Evolutionary conservation across 2,113 vertebrate species (phyloP).

Genomic region (Nasalis larvatus): DNA sequence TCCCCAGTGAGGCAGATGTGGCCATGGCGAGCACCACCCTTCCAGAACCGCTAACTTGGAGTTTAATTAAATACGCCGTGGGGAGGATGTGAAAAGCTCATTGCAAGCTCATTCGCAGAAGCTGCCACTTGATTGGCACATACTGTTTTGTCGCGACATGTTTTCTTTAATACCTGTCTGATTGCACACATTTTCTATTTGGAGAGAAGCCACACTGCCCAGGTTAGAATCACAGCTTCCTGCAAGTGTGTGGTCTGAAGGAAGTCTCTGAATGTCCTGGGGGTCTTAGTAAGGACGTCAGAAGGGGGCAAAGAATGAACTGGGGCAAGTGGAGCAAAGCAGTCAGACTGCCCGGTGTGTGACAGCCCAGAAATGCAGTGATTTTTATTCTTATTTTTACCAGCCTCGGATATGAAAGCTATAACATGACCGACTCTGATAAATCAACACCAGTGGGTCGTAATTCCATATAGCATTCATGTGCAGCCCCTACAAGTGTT

Average conservation of each 20-base stretch:
- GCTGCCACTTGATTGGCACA: not conserved
- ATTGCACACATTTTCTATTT: not conserved
- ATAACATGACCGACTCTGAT: not conserved
- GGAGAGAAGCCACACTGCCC: not conserved
- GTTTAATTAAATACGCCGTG: not conserved
- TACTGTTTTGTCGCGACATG: not conserved
- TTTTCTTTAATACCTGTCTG: not conserved
- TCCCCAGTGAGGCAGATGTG: not conserved
- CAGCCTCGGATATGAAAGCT: not conserved
- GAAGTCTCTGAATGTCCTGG: not conserved
- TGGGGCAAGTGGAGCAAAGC: not conserved
- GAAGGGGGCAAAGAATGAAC: not conserved
- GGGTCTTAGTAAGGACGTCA: too few relatives aligned
- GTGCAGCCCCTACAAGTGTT: not conserved
- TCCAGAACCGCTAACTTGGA: not conserved
- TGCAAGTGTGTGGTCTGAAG: not conserved
- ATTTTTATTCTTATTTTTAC: not conserved
- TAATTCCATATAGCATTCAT: not conserved
- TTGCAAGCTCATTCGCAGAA: not conserved
- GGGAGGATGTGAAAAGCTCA: not conserved
- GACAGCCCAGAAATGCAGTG: not conserved
- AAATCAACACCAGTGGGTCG: not conserved
- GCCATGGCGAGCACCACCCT: not conserved
- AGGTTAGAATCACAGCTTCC: not conserved
- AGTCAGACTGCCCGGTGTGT: fast-evolving